phyloP scores from a whole-genome alignment of 1,140 invertebrate genomes.

The Neotoxoptera formosana region DNA sequence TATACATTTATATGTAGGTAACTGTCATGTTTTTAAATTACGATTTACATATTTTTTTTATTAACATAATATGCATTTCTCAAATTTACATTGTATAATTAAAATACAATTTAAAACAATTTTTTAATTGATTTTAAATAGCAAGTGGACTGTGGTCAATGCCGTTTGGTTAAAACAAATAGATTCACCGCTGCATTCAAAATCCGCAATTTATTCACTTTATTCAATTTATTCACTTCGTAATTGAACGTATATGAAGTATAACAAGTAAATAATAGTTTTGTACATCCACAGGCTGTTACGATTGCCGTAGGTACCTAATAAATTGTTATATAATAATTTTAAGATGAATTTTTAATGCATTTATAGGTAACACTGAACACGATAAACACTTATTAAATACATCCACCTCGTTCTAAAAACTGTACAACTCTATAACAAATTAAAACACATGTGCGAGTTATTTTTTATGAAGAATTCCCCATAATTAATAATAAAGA shows the following conservation, averaged over 20 bases:
- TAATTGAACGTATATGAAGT: background rate
- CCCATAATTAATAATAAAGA: background rate
- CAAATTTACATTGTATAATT: background rate
- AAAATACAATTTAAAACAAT: background rate
- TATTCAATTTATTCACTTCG: background rate
- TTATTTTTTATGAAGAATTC: background rate
- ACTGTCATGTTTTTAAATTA: background rate
- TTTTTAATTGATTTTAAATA: background rate
- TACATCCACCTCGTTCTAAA: background rate
- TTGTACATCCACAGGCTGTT: background rate
- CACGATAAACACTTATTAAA: background rate
- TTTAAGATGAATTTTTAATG: background rate
- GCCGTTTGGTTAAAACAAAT: background rate
- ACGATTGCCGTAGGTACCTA: background rate
- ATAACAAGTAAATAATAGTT: background rate
- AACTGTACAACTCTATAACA: background rate
- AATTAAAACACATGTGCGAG: background rate
- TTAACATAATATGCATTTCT: background rate
- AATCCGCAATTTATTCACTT: background rate
- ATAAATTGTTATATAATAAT: background rate
- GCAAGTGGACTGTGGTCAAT: constrained; percentile 1
- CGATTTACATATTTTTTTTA: background rate
- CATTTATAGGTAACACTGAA: background rate
- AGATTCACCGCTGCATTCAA: background rate
- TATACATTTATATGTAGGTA: background rate